Conservation (phyloP, 2,113 vertebrate species). For the Melanostigma gelatinosum region DNA sequence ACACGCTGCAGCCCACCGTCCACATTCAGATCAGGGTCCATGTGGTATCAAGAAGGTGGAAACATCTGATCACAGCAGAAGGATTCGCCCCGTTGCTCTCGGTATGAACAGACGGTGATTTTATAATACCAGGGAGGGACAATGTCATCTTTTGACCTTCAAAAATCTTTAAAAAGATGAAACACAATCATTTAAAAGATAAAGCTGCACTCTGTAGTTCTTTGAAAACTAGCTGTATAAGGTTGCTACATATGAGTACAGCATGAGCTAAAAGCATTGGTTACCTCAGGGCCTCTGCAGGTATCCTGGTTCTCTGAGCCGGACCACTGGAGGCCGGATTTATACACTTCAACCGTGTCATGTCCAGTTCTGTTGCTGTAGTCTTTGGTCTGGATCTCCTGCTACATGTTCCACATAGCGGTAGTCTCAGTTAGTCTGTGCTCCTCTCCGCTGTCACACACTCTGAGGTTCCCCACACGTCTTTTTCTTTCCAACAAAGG, state of each 20-base stretch:
- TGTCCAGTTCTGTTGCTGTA: not conserved
- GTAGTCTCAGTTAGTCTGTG: too few species aligned
- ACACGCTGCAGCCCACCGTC: not conserved
- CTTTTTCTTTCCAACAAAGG: too few species aligned
- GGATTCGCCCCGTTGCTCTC: not conserved
- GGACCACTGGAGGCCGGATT: not conserved
- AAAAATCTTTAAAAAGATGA: not conserved
- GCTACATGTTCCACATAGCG: not conserved
- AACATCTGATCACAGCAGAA: not conserved
- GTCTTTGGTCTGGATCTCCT: conserved; percentile 18
- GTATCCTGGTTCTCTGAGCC: too few species aligned
- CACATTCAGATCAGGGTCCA: too few species aligned
- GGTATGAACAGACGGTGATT: not conserved
- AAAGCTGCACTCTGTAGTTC: conserved; percentile 4
- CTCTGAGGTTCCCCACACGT: too few species aligned
- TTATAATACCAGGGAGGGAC: not conserved
- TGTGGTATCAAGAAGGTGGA: too few species aligned
- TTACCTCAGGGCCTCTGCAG: not conserved
- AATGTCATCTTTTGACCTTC: not conserved
- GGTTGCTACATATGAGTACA: not conserved
- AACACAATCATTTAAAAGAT: not conserved
- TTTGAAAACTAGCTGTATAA: not conserved
- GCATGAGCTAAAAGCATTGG: not conserved
- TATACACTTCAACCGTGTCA: too few species aligned
- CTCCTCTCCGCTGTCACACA: too few species aligned